Percentiles rank a stretch among this genome's conserved stretches.
Evolutionary conservation across 2,113 vertebrate species (phyloP).

Genomic region (Peromyscus polionotus): DNA sequence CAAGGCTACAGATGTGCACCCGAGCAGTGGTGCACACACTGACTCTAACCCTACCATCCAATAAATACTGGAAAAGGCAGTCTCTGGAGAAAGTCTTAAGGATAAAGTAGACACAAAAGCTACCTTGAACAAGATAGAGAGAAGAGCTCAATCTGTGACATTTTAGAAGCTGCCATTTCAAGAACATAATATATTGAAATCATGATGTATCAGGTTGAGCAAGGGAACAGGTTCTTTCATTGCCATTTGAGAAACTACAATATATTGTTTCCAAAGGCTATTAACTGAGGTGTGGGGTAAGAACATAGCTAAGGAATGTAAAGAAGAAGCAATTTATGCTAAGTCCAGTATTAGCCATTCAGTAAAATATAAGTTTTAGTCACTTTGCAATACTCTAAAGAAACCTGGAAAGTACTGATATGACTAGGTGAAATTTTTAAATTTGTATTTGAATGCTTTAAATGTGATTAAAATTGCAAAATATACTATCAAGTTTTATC

Average conservation of each 20-base stretch:
- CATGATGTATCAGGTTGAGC: neutral
- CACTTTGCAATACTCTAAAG: neutral
- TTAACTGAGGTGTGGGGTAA: neutral
- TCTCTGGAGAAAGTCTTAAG: neutral
- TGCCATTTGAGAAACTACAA: neutral
- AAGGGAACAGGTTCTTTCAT: neutral
- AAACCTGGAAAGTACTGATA: neutral
- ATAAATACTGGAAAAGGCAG: neutral
- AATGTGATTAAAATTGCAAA: neutral
- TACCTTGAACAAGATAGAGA: neutral
- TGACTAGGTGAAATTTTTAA: neutral
- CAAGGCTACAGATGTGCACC: neutral
- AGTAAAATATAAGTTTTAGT: neutral
- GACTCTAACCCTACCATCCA: neutral
- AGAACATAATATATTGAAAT: neutral
- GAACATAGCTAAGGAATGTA: neutral
- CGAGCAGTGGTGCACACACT: neutral
- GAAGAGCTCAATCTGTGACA: neutral
- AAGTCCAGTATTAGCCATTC: neutral
- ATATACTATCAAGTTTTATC: neutral
- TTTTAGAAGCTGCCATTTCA: neutral
- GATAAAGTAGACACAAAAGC: neutral
- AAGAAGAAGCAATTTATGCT: slow-evolving; percentile 26
- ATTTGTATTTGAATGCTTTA: neutral
- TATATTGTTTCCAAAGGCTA: slow-evolving; percentile 25